Base-by-base conservation (phyloP, 2,113 vertebrate genomes). In the Cettia cetti region DNA sequence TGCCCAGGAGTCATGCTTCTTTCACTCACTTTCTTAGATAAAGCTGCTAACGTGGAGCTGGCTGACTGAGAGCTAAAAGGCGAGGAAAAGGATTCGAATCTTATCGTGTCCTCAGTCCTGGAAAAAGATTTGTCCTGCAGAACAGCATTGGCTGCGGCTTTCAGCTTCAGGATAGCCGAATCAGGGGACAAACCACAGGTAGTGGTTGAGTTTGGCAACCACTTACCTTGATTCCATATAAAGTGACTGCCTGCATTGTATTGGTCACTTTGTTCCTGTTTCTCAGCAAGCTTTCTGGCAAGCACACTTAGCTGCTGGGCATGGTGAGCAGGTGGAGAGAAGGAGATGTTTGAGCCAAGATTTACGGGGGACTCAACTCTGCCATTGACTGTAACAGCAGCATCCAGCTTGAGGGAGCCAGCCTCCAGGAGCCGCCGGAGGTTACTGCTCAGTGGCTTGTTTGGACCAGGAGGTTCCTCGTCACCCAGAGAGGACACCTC, bases 11-110 rank as follows among this genome's bases (percentile, higher is more conserved):
- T 98, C 97, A 99, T 97, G 94, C 98, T 99, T 95, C 99, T 98
- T 97, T 99, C 99, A 20, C 99, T 99, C 94, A 99, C 99, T 98
- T 99, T 99, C 98, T 99, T 99, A 97, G 99, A 99, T 91, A 99
- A 97, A 35, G 99, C 99, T 57, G 99, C 99, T 76, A 99, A 98
- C 0, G 99, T 99, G 90, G 99, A 99, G 96, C 99, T 99, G 90
- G 99, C 99, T 12, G 99, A 99, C 98, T 99, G 99, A 7, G 99
- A 99, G 98, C 98, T 99, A 92, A 99, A 99, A 33, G 99, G 99
- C 16, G 99, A 99, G 81, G 98, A 98, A 95, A 99, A 99, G 94
- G 99, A 98, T 97, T 99, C 99, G 9, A 99, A 99, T 90, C 99
- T 99, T 94, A 99, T 82, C 30, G 98, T 97, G 26, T 99, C 99